Evolutionary conservation across 2,797 vertebrate species (phyloP), one percentile per base, ranked within the genome.

Genomic region (Tragelaphus eurycerus): DNA sequence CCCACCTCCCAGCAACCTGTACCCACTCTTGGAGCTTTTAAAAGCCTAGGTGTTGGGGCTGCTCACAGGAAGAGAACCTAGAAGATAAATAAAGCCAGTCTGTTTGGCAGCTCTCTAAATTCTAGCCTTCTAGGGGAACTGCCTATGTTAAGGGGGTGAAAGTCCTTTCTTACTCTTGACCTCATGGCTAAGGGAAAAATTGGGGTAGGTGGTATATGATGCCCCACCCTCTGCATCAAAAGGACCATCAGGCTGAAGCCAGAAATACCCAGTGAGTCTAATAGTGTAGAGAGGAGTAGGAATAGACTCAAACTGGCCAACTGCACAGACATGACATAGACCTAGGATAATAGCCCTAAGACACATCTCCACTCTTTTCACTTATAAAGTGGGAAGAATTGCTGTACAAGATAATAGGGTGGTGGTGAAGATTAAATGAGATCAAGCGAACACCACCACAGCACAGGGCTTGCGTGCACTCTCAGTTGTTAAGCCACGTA

Each of bases 1-100:
- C 43, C 81, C 76, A 25, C 52, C 81, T 96, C 91, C 86, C 89
- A 93, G 64, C 74, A 89, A 92, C 96, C 96, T 98, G 90, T 86
- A 90, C 62, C 81, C 46, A 93, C 90, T 97, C 25, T 62, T 89
- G 71, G 3, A 1, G 31, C 29, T 98, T 92, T 96, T 57, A 89
- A 67, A 94, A 97, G 90, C 59, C 86, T 82, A 97, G 86, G 55
- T 92, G 27, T 82, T 86, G 50, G 86, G 76, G 76, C 14, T 98
- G 13, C 71, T 95, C 93, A 57, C 90, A 67, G 78, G 86, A 96
- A 86, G 54, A 74, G 31, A 74, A 79, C 82, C 64, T 59, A 59
- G 78, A 95, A 89, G 34, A 93, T 34, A 94, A 95, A 82, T 87
- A 64, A 86, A 86, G 27, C 55, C 92, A 93, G 82, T 90, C 60